These are phyloP conservation scores for Helicoverpa zea DNA, from an alignment of 1,140 invertebrate species.

Conservation along the genomic window DNA sequence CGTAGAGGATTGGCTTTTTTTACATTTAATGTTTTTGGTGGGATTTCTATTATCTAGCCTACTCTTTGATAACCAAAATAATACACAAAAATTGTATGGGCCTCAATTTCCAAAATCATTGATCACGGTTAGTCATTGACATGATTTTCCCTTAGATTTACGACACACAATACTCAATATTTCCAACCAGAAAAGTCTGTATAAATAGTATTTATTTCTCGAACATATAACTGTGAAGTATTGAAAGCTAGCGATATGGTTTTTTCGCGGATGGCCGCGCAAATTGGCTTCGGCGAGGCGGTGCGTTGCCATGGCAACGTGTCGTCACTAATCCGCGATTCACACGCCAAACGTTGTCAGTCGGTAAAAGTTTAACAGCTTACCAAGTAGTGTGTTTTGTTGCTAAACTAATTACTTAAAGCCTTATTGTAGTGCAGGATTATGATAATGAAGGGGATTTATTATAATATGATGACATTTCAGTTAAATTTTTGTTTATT, in stretches of 20 bases:
- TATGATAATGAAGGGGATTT: not conserved
- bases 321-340: slow-evolving; percentile 41
- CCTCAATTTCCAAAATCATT: not conserved
- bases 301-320: slow-evolving; percentile 34
- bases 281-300: slow-evolving; percentile 36
- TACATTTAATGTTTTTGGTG: too few species aligned
- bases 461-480: not conserved
- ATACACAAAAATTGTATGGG: slow-evolving; percentile 9
- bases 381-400: not conserved
- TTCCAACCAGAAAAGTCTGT: not conserved
- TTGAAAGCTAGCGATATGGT: slow-evolving; percentile 15
- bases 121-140: too few species aligned
- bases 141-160: too few species aligned
- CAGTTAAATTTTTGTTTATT: too few species aligned
- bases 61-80: not conserved
- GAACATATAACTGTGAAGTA: not conserved
- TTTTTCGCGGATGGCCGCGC: slow-evolving; percentile 26
- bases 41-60: too few species aligned
- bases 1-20: too few species aligned
- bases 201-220: slow-evolving; percentile 8
- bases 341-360: slow-evolving; percentile 32
- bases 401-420: not conserved
- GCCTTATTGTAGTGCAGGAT: not conserved
- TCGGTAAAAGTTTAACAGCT: slow-evolving; percentile 34
- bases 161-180: too few species aligned